phyloP scores from a whole-genome alignment of 2,113 vertebrate species.

The Caretta caretta region DNA sequence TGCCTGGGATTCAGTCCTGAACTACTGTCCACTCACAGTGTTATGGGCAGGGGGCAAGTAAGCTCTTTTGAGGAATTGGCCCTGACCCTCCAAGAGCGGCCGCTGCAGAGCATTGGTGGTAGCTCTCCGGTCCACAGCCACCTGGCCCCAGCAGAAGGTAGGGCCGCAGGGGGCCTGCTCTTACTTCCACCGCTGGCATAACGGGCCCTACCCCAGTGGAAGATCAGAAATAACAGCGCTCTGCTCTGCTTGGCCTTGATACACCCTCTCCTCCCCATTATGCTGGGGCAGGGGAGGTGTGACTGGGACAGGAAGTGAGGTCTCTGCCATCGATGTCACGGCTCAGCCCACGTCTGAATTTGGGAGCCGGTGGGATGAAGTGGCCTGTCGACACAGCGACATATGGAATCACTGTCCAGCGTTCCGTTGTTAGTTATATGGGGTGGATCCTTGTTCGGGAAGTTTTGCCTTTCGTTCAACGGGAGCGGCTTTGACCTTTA shows the following conservation, averaged over 20 bases:
- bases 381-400: background rate
- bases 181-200: background rate
- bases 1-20: background rate
- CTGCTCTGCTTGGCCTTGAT: background rate
- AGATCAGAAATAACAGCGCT: background rate
- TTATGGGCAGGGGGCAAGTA: background rate
- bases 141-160: background rate
- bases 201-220: background rate
- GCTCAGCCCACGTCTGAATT: background rate
- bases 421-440: background rate
- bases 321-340: background rate
- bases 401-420: background rate
- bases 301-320: background rate
- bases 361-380: background rate
- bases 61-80: background rate
- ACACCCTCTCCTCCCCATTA: background rate
- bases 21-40: background rate
- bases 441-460: accelerated
- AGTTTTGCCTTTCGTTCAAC: background rate
- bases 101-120: background rate
- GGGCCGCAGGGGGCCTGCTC: no score
- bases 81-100: background rate
- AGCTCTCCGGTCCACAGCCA: background rate
- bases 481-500: background rate
- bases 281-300: background rate